Percentiles rank a stretch among this genome's conserved stretches.
Evolutionary conservation across 2,113 vertebrate species (phyloP).

Genomic region (Pomatorhinus ruficollis): DNA sequence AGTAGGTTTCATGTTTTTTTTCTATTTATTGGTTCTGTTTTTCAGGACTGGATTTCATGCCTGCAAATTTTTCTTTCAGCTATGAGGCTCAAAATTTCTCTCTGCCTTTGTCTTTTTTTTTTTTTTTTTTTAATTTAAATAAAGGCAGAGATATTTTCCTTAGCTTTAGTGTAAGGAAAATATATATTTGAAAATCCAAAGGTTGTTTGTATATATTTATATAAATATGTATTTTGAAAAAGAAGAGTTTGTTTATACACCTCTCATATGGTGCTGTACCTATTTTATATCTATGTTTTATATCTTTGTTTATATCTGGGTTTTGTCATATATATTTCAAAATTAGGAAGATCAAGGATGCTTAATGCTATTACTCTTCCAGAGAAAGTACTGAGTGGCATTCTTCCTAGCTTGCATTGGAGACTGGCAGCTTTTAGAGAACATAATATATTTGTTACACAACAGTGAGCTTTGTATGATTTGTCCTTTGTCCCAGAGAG

Average conservation of each 20-base stretch:
- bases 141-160: background rate
- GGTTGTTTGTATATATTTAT: background rate
- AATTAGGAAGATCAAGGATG: background rate
- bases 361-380: background rate
- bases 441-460: slow-evolving; percentile 9
- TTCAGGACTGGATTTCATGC: background rate
- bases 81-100: background rate
- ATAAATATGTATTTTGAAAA: background rate
- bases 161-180: background rate
- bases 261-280: background rate
- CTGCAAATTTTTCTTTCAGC: background rate
- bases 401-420: background rate
- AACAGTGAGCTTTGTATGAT: background rate
- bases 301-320: background rate
- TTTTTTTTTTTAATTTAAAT: background rate
- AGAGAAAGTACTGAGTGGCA: background rate
- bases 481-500: slow-evolving; percentile 26
- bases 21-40: background rate
- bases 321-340: background rate
- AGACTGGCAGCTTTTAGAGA: background rate
- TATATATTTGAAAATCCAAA: background rate
- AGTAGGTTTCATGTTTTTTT: background rate
- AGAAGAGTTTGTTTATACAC: background rate
- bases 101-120: background rate
- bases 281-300: background rate